These are phyloP conservation scores for Scrobipalpa costella DNA, from an alignment of 2,888 invertebrate species.

Conservation along the genomic window DNA sequence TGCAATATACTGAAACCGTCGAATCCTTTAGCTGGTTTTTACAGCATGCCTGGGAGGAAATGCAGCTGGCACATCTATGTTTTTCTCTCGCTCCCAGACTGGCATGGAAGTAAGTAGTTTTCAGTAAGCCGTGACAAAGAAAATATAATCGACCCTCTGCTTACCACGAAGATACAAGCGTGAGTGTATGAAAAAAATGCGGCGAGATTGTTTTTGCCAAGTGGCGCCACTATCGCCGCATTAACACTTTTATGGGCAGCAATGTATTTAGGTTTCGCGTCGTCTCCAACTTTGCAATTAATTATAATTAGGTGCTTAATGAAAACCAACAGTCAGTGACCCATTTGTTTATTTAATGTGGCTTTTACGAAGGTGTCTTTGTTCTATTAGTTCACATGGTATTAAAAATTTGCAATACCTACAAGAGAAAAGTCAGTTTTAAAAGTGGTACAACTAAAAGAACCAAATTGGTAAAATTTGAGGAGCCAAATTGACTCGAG, in stretches of 20 bases:
- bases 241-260: slow-evolving; percentile 1
- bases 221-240: not conserved
- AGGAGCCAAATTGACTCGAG: too few relatives aligned
- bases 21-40: too few relatives aligned
- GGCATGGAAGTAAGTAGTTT: too few relatives aligned
- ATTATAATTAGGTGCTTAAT: not conserved
- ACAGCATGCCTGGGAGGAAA: too few relatives aligned
- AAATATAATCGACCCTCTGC: too few relatives aligned
- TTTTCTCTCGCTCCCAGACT: too few relatives aligned
- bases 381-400: not conserved
- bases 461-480: too few relatives aligned
- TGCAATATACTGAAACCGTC: too few relatives aligned
- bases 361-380: not conserved
- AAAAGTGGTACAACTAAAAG: slow-evolving; percentile 8
- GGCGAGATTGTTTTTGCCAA: too few relatives aligned
- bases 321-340: slow-evolving; percentile 16
- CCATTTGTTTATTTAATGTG: not conserved
- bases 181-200: not conserved
- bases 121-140: too few relatives aligned
- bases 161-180: too few relatives aligned
- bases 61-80: too few relatives aligned
- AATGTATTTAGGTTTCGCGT: not conserved
- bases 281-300: slow-evolving; percentile 12
- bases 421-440: not conserved
- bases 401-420: not conserved